These are phyloP conservation scores for Apodemia mormo DNA, from an alignment of 2,888 invertebrate genomes.

Conservation along the genomic window DNA sequence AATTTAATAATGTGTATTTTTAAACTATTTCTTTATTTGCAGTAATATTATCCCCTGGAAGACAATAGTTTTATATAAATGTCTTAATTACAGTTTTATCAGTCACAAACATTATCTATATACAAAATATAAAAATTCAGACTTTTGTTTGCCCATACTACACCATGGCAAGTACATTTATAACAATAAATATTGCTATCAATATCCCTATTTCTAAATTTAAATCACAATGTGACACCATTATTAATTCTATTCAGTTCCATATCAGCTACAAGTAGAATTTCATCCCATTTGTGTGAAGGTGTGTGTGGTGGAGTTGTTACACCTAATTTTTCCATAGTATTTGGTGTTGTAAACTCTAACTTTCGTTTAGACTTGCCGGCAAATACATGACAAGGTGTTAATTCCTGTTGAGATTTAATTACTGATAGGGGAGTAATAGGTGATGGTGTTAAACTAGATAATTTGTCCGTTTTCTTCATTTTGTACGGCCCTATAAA, in stretches of 20 bases:
- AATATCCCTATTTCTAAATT: constrained; percentile 18
- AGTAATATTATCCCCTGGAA: constrained; percentile 57
- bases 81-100: constrained; percentile 48
- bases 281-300: constrained; percentile 80
- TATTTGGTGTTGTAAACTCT: constrained; percentile 67
- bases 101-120: constrained; percentile 33
- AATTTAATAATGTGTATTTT: constrained; percentile 57
- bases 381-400: constrained; percentile 59
- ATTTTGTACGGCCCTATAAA: constrained; percentile 82
- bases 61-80: constrained; percentile 56
- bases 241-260: constrained; percentile 81
- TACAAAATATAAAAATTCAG: constrained; percentile 30
- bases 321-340: constrained; percentile 62
- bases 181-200: constrained; percentile 30
- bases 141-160: constrained; percentile 33
- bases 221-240: constrained; percentile 62
- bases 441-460: constrained; percentile 58
- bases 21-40: background rate
- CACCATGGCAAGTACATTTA: constrained; percentile 34
- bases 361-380: constrained; percentile 74
- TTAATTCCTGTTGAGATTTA: constrained; percentile 52
- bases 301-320: constrained; percentile 71
- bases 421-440: constrained; percentile 62
- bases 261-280: constrained; percentile 81
- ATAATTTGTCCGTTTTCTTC: constrained; percentile 58